phyloP scores from a whole-genome alignment of 2,113 vertebrate species.

The Pelmatolapia mariae region DNA sequence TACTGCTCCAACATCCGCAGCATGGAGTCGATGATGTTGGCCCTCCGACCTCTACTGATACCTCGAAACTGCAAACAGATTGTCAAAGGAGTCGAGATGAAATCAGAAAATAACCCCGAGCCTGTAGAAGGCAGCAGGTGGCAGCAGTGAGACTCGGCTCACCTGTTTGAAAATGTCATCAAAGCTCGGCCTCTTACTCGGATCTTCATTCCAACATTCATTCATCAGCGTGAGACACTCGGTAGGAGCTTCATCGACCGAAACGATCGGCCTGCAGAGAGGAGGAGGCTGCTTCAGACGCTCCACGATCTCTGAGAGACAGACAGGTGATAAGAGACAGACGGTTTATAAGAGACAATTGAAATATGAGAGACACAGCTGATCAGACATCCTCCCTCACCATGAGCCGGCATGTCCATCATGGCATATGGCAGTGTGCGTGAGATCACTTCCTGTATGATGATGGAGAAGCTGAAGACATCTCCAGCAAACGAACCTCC shows the following conservation, averaged over 20 bases:
- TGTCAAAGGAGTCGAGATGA: neutral
- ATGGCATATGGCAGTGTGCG: constrained; percentile 79
- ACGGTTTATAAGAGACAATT: accelerated
- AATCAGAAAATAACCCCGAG: accelerated
- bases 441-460: constrained; percentile 87
- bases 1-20: constrained; percentile 86
- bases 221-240: constrained; percentile 83
- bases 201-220: constrained; percentile 81
- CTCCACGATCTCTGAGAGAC: constrained; percentile 67
- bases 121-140: neutral
- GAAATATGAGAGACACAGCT: neutral
- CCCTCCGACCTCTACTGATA: constrained; percentile 79
- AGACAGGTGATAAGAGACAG: neutral
- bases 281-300: constrained; percentile 51
- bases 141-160: accelerated
- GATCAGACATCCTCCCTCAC: constrained; percentile 51
- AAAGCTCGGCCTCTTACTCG: constrained; percentile 69
- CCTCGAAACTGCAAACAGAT: constrained; percentile 73
- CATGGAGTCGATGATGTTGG: constrained; percentile 86
- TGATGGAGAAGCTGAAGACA: constrained; percentile 81
- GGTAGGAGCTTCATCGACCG: constrained; percentile 76
- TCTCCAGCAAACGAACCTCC: constrained; percentile 74
- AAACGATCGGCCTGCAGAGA: constrained; percentile 74
- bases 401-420: constrained; percentile 76
- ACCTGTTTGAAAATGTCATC: constrained; percentile 73